Conservation (phyloP, 2,888 invertebrate species). For the Ypsolopha scabrella region DNA sequence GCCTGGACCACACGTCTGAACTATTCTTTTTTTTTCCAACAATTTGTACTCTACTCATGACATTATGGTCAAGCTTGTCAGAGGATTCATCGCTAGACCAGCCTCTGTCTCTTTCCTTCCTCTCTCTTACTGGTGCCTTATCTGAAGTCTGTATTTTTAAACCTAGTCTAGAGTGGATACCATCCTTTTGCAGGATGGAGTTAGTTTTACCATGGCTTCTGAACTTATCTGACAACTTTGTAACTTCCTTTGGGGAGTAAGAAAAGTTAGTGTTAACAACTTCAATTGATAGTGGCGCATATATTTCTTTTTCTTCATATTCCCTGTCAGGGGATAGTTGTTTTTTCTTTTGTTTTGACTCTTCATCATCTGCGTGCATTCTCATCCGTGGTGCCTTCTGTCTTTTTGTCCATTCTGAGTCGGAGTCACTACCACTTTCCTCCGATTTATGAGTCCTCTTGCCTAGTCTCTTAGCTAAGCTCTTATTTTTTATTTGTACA, state of each 20-base stretch:
- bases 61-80: conserved; percentile 8
- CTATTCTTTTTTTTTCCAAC: conserved; percentile 38
- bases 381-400: conserved; percentile 81
- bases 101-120: not conserved
- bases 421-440: conserved; percentile 56
- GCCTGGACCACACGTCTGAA: conserved; percentile 69
- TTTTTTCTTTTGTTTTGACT: conserved; percentile 66
- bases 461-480: conserved; percentile 49
- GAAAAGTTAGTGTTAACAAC: conserved; percentile 38
- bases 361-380: conserved; percentile 92
- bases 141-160: conserved; percentile 24
- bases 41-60: conserved; percentile 67
- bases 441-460: conserved; percentile 35
- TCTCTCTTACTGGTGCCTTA: conserved; percentile 7
- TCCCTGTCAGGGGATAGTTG: conserved; percentile 20
- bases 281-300: conserved; percentile 56
- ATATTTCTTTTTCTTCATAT: conserved; percentile 23
- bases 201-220: conserved; percentile 23
- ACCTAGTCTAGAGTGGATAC: conserved; percentile 46
- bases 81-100: not conserved
- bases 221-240: conserved; percentile 51
- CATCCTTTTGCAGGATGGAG: conserved; percentile 15
- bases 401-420: conserved; percentile 70
- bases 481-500: conserved; percentile 43
- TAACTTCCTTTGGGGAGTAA: conserved; percentile 33